A percentile compares a stretch with the other conserved stretches of the same genome.
Conservation (phyloP, 2,888 invertebrate species). For the Stramonita haemastoma region DNA sequence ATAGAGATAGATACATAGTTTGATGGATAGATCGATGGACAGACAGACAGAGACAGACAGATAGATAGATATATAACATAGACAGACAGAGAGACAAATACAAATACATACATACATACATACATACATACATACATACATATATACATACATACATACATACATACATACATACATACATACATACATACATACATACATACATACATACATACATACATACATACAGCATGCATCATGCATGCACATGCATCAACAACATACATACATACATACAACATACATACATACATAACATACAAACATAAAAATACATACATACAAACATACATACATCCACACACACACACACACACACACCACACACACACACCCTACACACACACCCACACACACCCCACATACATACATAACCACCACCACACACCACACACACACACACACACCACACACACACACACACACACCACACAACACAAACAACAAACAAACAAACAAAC, state of each 20-base stretch:
- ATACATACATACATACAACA: neutral
- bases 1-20: neutral
- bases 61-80: neutral
- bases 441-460: no score
- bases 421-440: neutral
- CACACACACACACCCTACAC: neutral
- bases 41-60: neutral
- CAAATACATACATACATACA: no score
- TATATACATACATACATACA: no score
- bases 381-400: neutral
- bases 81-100: neutral
- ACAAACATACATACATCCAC: neutral
- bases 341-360: neutral
- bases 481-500: neutral
- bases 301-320: neutral
- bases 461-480: neutral
- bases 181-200: neutral
- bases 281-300: constrained; percentile 7
- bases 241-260: neutral
- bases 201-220: neutral
- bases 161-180: neutral
- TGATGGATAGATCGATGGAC: neutral
- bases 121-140: no score
- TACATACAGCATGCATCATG: neutral
- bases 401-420: no score